Evolutionary conservation across 2,797 vertebrate genomes (phyloP).

Genomic region (Nyctalus aviator): DNA sequence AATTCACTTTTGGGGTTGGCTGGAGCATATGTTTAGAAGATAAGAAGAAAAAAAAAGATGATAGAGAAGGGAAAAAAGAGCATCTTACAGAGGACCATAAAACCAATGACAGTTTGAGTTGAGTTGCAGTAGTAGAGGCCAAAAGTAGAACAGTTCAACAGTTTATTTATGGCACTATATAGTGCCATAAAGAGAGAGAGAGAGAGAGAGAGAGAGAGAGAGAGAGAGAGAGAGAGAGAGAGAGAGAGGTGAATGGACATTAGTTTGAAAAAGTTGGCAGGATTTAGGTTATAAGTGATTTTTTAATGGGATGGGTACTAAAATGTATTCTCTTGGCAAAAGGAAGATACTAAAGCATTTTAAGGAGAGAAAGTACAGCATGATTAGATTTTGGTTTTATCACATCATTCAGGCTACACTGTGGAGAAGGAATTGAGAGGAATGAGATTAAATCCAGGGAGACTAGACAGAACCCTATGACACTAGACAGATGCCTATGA

Average conservation of each 20-base stretch:
- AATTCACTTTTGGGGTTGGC: background rate
- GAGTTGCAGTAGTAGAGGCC: background rate
- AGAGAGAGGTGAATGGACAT: background rate
- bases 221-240: background rate
- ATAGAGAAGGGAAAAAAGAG: background rate
- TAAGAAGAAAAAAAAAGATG: background rate
- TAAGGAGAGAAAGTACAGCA: background rate
- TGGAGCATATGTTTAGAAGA: background rate
- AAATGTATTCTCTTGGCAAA: constrained; percentile 41
- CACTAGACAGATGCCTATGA: background rate
- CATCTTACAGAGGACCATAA: background rate
- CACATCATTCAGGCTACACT: background rate
- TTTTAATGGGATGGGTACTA: background rate
- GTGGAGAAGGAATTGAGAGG: background rate
- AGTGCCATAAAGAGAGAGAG: too few species aligned
- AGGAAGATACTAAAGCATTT: background rate
- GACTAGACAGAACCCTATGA: background rate
- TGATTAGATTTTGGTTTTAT: background rate
- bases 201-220: background rate
- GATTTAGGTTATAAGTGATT: background rate
- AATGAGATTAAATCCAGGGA: background rate
- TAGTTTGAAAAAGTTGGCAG: background rate
- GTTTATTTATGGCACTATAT: background rate
- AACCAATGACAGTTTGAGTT: background rate
- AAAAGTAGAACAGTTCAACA: background rate